Evolutionary conservation across 1,140 invertebrate genomes (phyloP).

Genomic region (Leptonema lineaticorne): DNA sequence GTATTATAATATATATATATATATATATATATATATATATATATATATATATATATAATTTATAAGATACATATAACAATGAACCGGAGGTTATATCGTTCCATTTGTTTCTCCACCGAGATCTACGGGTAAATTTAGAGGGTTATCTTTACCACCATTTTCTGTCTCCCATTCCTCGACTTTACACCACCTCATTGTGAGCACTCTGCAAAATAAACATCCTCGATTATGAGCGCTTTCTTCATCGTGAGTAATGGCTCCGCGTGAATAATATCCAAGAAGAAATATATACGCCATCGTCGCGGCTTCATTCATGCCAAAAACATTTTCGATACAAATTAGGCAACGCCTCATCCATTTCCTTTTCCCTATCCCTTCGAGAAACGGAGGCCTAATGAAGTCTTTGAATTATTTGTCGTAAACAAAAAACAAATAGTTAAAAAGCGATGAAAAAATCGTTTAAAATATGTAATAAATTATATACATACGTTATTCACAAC

Average conservation of each 20-base stretch:
- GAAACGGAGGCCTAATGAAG: neutral
- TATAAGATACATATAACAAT: no score
- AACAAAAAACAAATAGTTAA: no score
- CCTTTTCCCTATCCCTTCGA: neutral
- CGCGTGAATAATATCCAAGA: constrained; percentile 9
- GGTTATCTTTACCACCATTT: neutral
- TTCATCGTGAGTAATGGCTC: constrained; percentile 23
- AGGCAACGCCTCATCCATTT: neutral
- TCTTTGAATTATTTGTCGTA: no score
- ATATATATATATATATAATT: no score
- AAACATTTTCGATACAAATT: constrained; percentile 21
- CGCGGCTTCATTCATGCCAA: constrained; percentile 6
- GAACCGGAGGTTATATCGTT: no score
- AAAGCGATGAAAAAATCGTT: no score
- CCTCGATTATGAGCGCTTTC: constrained; percentile 29
- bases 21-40: no score
- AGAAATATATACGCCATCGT: constrained; percentile 13
- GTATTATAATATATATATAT: no score
- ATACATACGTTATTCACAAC: no score
- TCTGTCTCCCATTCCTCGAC: neutral
- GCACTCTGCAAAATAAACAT: constrained; percentile 31
- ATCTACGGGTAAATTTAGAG: no score
- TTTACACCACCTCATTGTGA: constrained; percentile 3
- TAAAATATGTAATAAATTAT: no score
- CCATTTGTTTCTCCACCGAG: neutral